Percentiles rank a stretch among this genome's conserved stretches.
Conservation (phyloP, 2,797 vertebrate genomes). For the Malurus leucopterus region DNA sequence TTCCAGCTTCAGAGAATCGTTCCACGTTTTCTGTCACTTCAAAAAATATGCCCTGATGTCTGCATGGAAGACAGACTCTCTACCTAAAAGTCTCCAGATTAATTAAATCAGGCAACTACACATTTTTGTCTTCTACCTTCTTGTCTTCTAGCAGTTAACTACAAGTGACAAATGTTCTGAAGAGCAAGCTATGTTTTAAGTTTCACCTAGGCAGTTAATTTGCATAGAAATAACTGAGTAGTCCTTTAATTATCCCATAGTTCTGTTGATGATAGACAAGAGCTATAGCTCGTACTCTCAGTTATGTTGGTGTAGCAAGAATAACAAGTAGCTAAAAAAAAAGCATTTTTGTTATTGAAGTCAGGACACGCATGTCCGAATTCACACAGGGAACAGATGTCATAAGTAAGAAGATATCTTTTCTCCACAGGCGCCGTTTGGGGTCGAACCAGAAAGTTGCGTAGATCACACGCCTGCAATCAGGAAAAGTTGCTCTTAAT, state of each 20-base stretch:
- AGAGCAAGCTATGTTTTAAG: not conserved
- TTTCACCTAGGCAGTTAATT: constrained; percentile 21
- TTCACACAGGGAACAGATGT: constrained; percentile 55
- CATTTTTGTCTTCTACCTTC: not conserved
- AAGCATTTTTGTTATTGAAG: constrained; percentile 49
- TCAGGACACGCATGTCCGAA: constrained; percentile 25
- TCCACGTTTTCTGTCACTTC: not conserved
- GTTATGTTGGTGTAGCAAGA: constrained; percentile 20
- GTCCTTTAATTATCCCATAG: constrained; percentile 16
- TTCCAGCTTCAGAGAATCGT: not conserved
- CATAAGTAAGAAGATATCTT: constrained; percentile 40
- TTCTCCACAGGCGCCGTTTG: not conserved
- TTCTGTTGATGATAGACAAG: not conserved
- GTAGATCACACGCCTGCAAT: not conserved
- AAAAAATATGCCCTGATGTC: not conserved
- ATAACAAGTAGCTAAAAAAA: constrained; percentile 35
- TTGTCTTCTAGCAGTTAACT: not conserved
- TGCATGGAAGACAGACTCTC: not conserved
- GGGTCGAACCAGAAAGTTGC: constrained; percentile 4
- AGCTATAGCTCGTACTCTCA: not conserved
- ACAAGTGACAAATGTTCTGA: not conserved
- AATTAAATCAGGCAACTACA: not conserved
- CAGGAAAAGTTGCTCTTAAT: not conserved
- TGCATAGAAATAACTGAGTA: constrained; percentile 9
- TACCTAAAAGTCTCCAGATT: not conserved